These are phyloP conservation scores for Dinomys branickii DNA, from an alignment of 2,113 vertebrate genomes.

Conservation along the genomic window DNA sequence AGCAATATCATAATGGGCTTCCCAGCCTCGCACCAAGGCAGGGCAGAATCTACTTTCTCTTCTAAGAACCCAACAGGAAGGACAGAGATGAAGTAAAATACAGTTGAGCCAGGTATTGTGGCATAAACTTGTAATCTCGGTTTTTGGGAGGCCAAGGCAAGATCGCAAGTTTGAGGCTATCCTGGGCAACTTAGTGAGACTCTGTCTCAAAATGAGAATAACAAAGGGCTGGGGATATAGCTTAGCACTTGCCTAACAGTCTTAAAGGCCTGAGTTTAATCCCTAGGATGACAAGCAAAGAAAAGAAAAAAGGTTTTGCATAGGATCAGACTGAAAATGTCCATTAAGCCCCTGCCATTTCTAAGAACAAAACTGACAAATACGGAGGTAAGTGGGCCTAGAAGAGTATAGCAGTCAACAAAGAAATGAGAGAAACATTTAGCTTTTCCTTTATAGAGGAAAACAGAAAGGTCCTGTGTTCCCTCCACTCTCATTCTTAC, in stretches of 20 bases:
- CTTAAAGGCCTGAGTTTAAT: background rate
- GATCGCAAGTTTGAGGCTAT: background rate
- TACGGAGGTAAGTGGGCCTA: background rate
- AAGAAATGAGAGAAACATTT: background rate
- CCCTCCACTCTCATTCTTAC: background rate
- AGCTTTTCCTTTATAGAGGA: background rate
- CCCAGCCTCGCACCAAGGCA: background rate
- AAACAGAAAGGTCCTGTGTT: background rate
- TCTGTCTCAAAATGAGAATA: background rate
- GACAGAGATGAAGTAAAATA: background rate
- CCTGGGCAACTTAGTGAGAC: background rate
- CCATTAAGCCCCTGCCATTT: background rate
- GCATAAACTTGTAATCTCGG: background rate
- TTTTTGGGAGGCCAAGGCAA: background rate
- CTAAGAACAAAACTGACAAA: background rate
- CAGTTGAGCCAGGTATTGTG: background rate
- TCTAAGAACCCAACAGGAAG: background rate
- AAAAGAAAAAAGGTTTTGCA: background rate
- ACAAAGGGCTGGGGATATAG: background rate
- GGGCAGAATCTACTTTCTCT: background rate
- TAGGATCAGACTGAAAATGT: background rate
- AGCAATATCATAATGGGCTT: too few relatives aligned
- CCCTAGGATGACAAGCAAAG: background rate
- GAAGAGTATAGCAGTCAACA: background rate
- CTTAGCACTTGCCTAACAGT: background rate